phyloP scores from a whole-genome alignment of 2,888 invertebrate genomes.

The Masnerella sp. region DNA sequence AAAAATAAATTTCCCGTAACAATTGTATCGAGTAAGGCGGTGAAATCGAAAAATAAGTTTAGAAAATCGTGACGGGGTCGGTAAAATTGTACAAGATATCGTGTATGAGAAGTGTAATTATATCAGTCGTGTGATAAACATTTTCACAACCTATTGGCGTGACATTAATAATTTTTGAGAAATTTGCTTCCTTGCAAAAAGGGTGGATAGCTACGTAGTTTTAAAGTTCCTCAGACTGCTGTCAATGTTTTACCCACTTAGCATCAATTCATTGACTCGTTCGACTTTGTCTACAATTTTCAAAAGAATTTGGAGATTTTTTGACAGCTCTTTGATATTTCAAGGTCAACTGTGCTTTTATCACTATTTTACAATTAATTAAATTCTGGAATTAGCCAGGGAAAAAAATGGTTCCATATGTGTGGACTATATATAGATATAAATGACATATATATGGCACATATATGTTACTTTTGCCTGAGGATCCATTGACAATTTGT shows the following conservation, averaged over 20 bases:
- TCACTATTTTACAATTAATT: too few relatives aligned
- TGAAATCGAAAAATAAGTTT: constrained; percentile 31
- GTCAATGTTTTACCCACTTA: constrained; percentile 20
- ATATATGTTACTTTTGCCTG: too few relatives aligned
- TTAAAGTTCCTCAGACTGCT: constrained; percentile 16
- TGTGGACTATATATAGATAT: too few relatives aligned
- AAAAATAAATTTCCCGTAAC: constrained; percentile 6
- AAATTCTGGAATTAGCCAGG: too few relatives aligned
- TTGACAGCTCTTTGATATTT: too few relatives aligned
- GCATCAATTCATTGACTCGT: background rate
- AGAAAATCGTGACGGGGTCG: constrained; percentile 21
- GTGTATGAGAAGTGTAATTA: constrained; percentile 35
- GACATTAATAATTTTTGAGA: constrained; percentile 15
- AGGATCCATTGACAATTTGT: too few relatives aligned
- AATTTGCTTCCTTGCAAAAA: constrained; percentile 11
- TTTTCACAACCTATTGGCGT: constrained; percentile 26
- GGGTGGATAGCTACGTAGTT: constrained; percentile 38
- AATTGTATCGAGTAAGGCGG: constrained; percentile 24
- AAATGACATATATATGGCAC: too few relatives aligned
- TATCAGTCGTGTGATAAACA: constrained; percentile 32
- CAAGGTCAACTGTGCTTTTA: too few relatives aligned
- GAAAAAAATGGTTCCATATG: too few relatives aligned
- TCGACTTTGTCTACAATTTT: too few relatives aligned
- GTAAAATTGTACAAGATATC: constrained; percentile 27
- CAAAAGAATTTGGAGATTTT: too few relatives aligned